A percentile compares a stretch with the other conserved stretches of the same genome.
Conservation (phyloP, 2,797 vertebrate genomes). For the Argya squamiceps region DNA sequence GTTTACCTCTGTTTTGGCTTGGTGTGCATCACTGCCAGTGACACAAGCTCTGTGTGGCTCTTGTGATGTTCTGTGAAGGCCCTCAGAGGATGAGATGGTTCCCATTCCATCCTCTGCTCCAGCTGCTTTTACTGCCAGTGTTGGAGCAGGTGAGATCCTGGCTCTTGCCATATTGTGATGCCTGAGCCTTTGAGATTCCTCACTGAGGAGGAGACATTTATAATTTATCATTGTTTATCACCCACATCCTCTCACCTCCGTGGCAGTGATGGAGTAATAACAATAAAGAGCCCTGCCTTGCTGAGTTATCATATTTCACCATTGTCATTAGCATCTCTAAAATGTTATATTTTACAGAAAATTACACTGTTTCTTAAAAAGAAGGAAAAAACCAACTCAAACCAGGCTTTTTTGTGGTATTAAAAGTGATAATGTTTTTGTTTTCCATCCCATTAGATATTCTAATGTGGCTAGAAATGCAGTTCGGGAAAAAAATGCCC, state of each 20-base stretch:
- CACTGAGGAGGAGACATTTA: accelerated
- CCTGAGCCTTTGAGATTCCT: neutral
- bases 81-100: neutral
- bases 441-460: neutral
- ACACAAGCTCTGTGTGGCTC: neutral
- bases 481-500: neutral
- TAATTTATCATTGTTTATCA: neutral
- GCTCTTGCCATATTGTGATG: neutral
- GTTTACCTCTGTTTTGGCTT: neutral
- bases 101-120: neutral
- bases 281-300: neutral
- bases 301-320: neutral
- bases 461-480: neutral
- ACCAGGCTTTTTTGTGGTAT: neutral
- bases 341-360: neutral
- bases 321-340: neutral
- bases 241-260: neutral
- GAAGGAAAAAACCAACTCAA: neutral
- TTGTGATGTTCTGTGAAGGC: neutral
- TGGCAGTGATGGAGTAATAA: neutral
- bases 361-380: neutral
- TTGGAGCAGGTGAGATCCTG: neutral
- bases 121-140: neutral
- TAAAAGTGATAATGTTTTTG: neutral
- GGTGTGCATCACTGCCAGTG: neutral